Evolutionary conservation across 2,113 vertebrate species (phyloP).

Genomic region (Ramphastos sulfuratus): DNA sequence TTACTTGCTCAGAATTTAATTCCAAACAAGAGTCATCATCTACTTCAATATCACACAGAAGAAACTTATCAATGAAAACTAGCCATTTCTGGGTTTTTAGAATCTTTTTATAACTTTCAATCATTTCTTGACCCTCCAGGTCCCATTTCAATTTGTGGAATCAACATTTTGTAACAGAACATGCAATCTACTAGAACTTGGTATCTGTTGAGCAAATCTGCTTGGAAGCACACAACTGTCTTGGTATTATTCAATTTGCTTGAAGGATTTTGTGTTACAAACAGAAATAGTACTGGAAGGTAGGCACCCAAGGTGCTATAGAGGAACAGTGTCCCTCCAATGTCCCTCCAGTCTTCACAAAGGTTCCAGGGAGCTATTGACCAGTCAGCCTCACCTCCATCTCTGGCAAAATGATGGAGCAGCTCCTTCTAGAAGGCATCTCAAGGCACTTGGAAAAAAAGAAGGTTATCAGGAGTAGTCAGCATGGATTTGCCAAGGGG

Average conservation of each 20-base stretch:
- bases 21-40: not conserved
- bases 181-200: not conserved
- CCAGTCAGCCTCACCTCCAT: too few relatives aligned
- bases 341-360: too few relatives aligned
- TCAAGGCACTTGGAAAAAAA: too few relatives aligned
- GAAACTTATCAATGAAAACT: not conserved
- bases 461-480: too few relatives aligned
- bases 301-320: not conserved
- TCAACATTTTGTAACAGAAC: not conserved
- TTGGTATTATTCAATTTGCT: not conserved
- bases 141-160: conserved; percentile 32
- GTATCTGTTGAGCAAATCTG: conserved; percentile 15
- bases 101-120: conserved; percentile 3
- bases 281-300: not conserved
- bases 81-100: conserved; percentile 4
- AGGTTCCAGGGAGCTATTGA: too few relatives aligned
- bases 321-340: not conserved
- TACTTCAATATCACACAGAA: not conserved
- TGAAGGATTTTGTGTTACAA: not conserved
- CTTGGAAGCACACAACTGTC: not conserved
- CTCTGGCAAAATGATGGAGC: too few relatives aligned
- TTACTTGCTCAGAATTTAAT: conserved; percentile 1
- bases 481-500: too few relatives aligned
- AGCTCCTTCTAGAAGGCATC: too few relatives aligned
- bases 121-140: not conserved